These are phyloP conservation scores for Eupithecia centaureata DNA, from an alignment of 2,888 invertebrate genomes.

Conservation along the genomic window DNA sequence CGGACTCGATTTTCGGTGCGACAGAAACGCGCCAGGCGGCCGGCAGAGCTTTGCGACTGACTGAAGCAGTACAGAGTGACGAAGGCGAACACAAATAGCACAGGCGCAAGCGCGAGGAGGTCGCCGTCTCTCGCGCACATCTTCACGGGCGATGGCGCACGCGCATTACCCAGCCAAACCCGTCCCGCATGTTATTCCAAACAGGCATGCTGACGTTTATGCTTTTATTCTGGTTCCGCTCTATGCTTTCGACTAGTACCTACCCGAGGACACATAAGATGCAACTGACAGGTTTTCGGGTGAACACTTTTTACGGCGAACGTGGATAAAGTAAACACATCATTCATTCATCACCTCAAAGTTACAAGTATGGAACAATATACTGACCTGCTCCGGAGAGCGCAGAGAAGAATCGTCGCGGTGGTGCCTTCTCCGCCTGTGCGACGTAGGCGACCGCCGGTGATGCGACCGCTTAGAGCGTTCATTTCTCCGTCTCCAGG, in stretches of 20 bases:
- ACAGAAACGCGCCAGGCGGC: slow-evolving; percentile 79
- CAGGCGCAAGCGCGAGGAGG: slow-evolving; percentile 82
- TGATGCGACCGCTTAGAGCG: slow-evolving; percentile 94
- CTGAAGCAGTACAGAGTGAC: slow-evolving; percentile 82
- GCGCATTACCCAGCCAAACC: slow-evolving; percentile 80
- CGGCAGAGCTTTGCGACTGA: slow-evolving; percentile 81
- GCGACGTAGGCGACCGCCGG: slow-evolving; percentile 91
- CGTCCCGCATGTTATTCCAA: slow-evolving; percentile 74
- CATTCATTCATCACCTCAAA: slow-evolving; percentile 43
- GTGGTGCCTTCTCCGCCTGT: slow-evolving; percentile 87
- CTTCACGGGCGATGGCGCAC: slow-evolving; percentile 83
- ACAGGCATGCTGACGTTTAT: slow-evolving; percentile 76
- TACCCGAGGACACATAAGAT: slow-evolving; percentile 52
- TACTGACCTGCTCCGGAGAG: slow-evolving; percentile 80
- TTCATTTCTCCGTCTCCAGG: slow-evolving; percentile 91
- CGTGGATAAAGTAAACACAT: slow-evolving; percentile 60
- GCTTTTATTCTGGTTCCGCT: slow-evolving; percentile 78
- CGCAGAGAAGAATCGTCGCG: slow-evolving; percentile 79
- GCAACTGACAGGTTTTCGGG: slow-evolving; percentile 69
- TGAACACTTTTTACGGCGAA: slow-evolving; percentile 71
- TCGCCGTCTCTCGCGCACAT: slow-evolving; percentile 83
- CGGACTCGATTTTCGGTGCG: slow-evolving; percentile 67
- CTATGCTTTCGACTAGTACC: slow-evolving; percentile 66
- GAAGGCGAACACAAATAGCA: slow-evolving; percentile 83
- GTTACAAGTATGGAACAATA: slow-evolving; percentile 41